Conservation (phyloP, 23 tunicate species). For the Trididemnum clinides region DNA sequence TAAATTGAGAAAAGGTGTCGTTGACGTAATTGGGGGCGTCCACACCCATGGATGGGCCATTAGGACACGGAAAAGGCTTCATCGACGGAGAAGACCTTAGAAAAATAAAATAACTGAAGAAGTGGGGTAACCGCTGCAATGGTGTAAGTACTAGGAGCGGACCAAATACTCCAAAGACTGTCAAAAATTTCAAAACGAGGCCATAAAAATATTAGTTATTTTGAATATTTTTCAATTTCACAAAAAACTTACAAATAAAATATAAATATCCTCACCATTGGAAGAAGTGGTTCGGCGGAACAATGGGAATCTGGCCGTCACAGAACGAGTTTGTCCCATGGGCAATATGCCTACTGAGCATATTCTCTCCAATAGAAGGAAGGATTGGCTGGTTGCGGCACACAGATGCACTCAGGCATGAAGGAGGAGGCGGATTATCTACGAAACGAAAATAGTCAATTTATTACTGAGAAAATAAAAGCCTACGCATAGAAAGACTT, state of each 20-base stretch:
- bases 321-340: slow-evolving; percentile 56
- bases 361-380: slow-evolving; percentile 70
- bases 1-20: slow-evolving; percentile 61
- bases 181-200: no score
- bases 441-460: no score
- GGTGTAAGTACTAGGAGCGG: no score
- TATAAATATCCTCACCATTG: slow-evolving; percentile 49
- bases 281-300: slow-evolving; percentile 74
- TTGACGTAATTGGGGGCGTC: slow-evolving; percentile 48
- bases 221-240: background rate
- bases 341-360: slow-evolving; percentile 61
- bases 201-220: no score
- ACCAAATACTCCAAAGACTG: no score
- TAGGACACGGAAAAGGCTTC: slow-evolving; percentile 59
- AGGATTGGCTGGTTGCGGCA: slow-evolving; percentile 66
- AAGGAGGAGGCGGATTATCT: slow-evolving; percentile 13
- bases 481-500: no score
- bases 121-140: no score
- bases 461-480: no score
- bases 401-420: slow-evolving; percentile 46
- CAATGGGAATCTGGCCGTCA: slow-evolving; percentile 56
- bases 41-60: slow-evolving; percentile 29
- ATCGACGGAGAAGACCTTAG: slow-evolving; percentile 63
- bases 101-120: no score
- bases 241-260: background rate